These are phyloP conservation scores for Drosophila neotestacea DNA, from an alignment of 2,888 invertebrate species.

Conservation along the genomic window DNA sequence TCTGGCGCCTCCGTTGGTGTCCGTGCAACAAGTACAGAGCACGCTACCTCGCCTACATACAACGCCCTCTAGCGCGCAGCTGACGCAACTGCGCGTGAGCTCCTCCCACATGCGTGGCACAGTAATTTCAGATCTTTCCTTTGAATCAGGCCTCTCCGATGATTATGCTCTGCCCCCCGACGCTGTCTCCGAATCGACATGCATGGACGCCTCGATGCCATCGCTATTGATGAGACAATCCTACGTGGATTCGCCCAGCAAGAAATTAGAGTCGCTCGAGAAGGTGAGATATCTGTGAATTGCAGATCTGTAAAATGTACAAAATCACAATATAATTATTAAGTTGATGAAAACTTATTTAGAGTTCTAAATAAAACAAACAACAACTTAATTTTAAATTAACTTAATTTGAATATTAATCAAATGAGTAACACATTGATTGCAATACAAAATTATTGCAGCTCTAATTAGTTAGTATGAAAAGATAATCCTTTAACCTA, in stretches of 20 bases:
- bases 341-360: no score
- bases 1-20: slow-evolving; percentile 44
- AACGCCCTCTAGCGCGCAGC: slow-evolving; percentile 66
- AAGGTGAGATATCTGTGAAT: slow-evolving; percentile 86
- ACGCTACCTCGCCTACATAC: slow-evolving; percentile 70
- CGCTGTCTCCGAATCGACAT: slow-evolving; percentile 93
- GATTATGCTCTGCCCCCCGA: slow-evolving; percentile 99
- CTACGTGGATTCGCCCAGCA: slow-evolving; percentile 87
- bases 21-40: slow-evolving; percentile 55
- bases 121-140: slow-evolving; percentile 92
- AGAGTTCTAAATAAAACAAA: no score
- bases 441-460: no score
- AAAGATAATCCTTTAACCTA: no score
- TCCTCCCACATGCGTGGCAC: slow-evolving; percentile 83
- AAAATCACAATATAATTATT: no score
- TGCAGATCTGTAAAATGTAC: no score
- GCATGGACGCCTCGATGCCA: slow-evolving; percentile 91
- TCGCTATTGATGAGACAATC: slow-evolving; percentile 88
- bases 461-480: no score
- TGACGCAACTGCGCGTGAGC: slow-evolving; percentile 80
- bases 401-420: no score
- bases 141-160: slow-evolving; percentile 97
- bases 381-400: no score
- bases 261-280: slow-evolving; percentile 92
- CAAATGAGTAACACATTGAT: no score